These are phyloP conservation scores for Sinella curviseta DNA, from an alignment of 1,140 invertebrate species.

Conservation along the genomic window DNA sequence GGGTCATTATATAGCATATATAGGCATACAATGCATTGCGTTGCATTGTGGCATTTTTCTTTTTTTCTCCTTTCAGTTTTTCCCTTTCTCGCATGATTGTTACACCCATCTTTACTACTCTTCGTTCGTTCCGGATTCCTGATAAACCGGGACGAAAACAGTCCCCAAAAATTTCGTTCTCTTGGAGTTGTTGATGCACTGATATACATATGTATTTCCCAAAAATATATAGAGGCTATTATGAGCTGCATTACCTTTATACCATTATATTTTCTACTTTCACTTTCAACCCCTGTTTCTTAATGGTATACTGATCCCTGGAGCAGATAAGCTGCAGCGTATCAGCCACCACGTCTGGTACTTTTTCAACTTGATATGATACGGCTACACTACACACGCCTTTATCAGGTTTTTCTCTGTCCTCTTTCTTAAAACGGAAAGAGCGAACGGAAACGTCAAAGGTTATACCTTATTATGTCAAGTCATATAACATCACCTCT, in stretches of 20 bases:
- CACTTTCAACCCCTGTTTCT: too few relatives aligned
- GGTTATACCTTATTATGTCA: slow-evolving; percentile 13
- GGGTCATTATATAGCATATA: too few relatives aligned
- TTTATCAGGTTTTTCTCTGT: neutral
- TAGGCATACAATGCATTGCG: neutral
- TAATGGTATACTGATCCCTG: too few relatives aligned
- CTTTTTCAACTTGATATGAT: neutral
- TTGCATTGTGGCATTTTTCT: slow-evolving; percentile 8
- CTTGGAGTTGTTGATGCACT: too few relatives aligned
- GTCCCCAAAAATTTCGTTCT: neutral
- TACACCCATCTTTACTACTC: slow-evolving; percentile 21
- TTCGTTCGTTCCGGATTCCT: slow-evolving; percentile 20
- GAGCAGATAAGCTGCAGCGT: too few relatives aligned
- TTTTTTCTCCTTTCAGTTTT: neutral
- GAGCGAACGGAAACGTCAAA: slow-evolving; percentile 7
- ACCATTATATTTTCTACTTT: neutral
- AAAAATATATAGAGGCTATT: too few relatives aligned
- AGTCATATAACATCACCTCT: neutral
- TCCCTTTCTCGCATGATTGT: slow-evolving; percentile 3
- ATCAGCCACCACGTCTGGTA: too few relatives aligned
- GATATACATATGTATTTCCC: neutral
- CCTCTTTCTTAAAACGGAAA: neutral
- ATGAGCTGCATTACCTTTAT: too few relatives aligned
- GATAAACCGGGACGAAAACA: slow-evolving; percentile 23
- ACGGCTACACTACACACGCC: neutral